phyloP scores from a whole-genome alignment of 2,797 vertebrate species.

The Aphelocoma californica region DNA sequence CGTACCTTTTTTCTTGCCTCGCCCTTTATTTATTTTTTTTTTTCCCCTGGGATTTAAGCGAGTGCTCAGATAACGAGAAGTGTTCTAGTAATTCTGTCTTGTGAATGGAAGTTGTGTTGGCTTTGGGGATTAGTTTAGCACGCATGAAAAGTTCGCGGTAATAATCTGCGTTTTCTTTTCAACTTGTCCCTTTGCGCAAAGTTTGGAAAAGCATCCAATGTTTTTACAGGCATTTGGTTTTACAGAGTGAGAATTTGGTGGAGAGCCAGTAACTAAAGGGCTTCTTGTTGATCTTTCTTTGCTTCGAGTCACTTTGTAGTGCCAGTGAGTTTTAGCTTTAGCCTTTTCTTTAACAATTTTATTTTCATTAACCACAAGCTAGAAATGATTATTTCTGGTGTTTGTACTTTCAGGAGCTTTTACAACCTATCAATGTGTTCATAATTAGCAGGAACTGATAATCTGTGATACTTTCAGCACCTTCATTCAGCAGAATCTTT shows the following conservation, averaged over 20 bases:
- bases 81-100: not conserved
- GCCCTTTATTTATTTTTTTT: rapidly evolving
- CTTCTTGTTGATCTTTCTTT: not conserved
- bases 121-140: not conserved
- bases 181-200: not conserved
- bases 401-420: not conserved
- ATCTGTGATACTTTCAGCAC: not conserved
- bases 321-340: not conserved
- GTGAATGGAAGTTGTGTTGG: not conserved
- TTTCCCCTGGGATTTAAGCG: not conserved
- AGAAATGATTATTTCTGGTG: not conserved
- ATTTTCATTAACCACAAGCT: not conserved
- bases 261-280: not conserved
- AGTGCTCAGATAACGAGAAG: not conserved
- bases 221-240: not conserved
- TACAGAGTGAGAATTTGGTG: not conserved
- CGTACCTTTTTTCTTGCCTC: rapidly evolving
- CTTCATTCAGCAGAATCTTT: not conserved
- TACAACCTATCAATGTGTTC: not conserved
- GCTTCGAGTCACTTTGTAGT: not conserved
- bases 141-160: not conserved
- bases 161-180: not conserved
- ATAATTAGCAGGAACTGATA: not conserved
- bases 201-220: not conserved
- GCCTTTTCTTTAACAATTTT: not conserved